These are phyloP conservation scores for Artibeus jamaicensis DNA, from an alignment of 2,797 vertebrate genomes.

Conservation along the genomic window DNA sequence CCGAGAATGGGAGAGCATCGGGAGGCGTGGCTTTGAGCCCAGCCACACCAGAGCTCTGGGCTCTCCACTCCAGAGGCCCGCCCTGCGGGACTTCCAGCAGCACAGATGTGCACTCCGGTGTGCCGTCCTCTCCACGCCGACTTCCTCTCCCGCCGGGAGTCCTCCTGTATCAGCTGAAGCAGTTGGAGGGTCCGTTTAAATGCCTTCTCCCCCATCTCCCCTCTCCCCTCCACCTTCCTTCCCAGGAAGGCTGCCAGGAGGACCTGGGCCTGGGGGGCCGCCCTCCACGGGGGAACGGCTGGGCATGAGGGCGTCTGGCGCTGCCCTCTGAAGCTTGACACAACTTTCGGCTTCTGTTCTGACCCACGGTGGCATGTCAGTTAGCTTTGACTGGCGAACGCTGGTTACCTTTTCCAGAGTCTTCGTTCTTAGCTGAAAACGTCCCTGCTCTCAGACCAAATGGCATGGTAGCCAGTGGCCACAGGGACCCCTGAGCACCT, in stretches of 20 bases:
- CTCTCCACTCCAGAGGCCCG: neutral
- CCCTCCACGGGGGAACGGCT: too few relatives aligned
- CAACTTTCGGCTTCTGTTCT: neutral
- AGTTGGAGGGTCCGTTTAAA: too few relatives aligned
- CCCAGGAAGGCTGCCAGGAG: neutral
- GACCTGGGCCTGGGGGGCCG: neutral
- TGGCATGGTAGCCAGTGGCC: accelerated
- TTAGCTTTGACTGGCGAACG: neutral
- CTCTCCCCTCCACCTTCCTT: neutral
- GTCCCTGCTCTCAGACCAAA: neutral
- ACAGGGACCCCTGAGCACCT: accelerated
- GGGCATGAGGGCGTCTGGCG: accelerated
- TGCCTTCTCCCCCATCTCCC: accelerated
- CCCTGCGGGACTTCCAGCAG: neutral
- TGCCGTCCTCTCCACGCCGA: accelerated
- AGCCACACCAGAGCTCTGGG: neutral
- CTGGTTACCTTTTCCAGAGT: neutral
- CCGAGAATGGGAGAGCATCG: neutral
- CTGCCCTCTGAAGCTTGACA: neutral
- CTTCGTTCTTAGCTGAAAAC: neutral
- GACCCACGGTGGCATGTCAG: accelerated
- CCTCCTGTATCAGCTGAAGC: neutral
- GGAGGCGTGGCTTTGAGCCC: neutral
- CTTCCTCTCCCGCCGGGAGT: neutral
- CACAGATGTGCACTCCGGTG: neutral